A percentile compares a stretch with the other conserved stretches of the same genome.
Evolutionary conservation across 2,113 vertebrate species (phyloP).

Genomic region (Poeciliopsis occidentalis): DNA sequence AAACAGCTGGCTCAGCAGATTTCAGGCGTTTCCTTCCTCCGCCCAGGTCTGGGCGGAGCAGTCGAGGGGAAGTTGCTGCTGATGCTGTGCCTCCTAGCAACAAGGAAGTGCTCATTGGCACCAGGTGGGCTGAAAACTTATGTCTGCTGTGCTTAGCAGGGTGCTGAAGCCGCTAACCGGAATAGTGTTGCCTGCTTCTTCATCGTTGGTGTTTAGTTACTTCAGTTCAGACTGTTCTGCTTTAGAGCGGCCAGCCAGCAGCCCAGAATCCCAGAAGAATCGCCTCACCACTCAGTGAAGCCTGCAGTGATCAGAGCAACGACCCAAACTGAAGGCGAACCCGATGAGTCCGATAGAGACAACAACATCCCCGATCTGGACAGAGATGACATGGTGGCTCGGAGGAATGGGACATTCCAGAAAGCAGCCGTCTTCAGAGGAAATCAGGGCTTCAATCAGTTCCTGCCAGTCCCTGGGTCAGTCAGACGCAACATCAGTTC

Average conservation of each 20-base stretch:
- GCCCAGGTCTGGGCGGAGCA: slow-evolving; percentile 55
- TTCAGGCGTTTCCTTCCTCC: slow-evolving; percentile 75
- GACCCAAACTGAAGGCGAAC: background rate
- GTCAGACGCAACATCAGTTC: slow-evolving; percentile 55
- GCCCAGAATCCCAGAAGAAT: slow-evolving; percentile 40
- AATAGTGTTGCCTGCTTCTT: slow-evolving; percentile 39
- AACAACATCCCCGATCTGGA: slow-evolving; percentile 71
- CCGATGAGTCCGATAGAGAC: slow-evolving; percentile 48
- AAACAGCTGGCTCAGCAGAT: slow-evolving; percentile 19
- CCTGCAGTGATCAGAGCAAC: slow-evolving; percentile 5
- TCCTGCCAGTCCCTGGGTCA: slow-evolving; percentile 75
- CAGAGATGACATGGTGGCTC: slow-evolving; percentile 85
- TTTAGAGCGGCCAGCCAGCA: slow-evolving; percentile 65
- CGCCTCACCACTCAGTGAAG: slow-evolving; percentile 30
- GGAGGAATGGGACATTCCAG: slow-evolving; percentile 74
- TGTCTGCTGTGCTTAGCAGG: slow-evolving; percentile 23
- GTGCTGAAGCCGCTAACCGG: slow-evolving; percentile 45
- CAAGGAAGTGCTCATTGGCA: slow-evolving; percentile 32
- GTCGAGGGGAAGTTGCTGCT: slow-evolving; percentile 29
- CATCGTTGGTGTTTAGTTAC: slow-evolving; percentile 18
- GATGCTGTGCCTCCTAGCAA: slow-evolving; percentile 52
- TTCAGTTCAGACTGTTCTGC: slow-evolving; percentile 56
- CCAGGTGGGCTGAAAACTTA: slow-evolving; percentile 66
- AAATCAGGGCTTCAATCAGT: slow-evolving; percentile 67
- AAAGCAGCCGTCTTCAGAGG: slow-evolving; percentile 44